Evolutionary conservation across 2,888 invertebrate genomes (phyloP), one percentile per base, ranked within the genome.

Genomic region (Amblyteles armatorius): DNA sequence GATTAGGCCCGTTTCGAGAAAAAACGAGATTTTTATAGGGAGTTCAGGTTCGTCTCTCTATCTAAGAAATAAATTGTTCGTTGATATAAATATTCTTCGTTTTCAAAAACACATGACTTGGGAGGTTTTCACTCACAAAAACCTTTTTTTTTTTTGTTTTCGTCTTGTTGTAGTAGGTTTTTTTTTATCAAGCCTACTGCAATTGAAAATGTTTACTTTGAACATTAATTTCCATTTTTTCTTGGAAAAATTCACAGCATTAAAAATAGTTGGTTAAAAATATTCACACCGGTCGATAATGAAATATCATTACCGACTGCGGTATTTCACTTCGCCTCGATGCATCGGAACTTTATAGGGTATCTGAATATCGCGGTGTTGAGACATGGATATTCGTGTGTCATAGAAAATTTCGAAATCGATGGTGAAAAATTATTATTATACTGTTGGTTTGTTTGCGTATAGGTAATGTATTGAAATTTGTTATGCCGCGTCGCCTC

Each of bases 401-500:
- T 52, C 69, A 40, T 48, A 36, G 48, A 50, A 22, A 19, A 29
- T 33, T 63, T 33, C 6, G 29, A 33, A 63, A n/a, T 33, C 29
- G 0, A 33, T 6, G 33, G 29, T 16, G 33, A 63, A 63, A 33
- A 63, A 29, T 7, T 33, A 33, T 63, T n/a, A 11, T 33, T 60
- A 29, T 29, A 60, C 29, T 6, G 6, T n/a, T 26, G 22, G 60
- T 73, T 50, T 40, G 52, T 78, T 76, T 71, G 26, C 40, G 63
- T 67, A 67, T 65, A 63, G n/a, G 50, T 80, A 76, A 83, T 83
- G 76, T 55, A 80, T 76, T 60, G 72, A 71, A 48, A 71, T 55
- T 83, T 83, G 55, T 48, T 76, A 50, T 57, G 71, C 71, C 40
- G 63, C 57, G 33, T 63, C 13, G 11, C 55, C 74, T 19, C 33